These are phyloP conservation scores for Pollenia griseotomentosa DNA, from an alignment of 2,888 invertebrate species.

Conservation along the genomic window DNA sequence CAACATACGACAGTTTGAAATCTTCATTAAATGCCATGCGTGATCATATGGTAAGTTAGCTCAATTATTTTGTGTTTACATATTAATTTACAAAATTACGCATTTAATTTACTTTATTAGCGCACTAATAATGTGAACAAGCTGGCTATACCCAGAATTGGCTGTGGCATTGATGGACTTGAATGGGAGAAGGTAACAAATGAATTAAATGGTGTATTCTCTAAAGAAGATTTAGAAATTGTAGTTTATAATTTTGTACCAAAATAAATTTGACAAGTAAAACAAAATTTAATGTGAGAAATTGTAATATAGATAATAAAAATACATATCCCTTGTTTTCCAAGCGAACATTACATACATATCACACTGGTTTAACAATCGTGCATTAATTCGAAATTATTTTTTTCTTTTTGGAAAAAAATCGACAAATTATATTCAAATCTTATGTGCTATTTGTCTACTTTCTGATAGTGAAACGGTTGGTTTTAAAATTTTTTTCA, in stretches of 20 bases:
- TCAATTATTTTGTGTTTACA: too few relatives aligned
- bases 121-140: slow-evolving; percentile 84
- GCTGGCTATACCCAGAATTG: slow-evolving; percentile 88
- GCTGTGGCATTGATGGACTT: slow-evolving; percentile 88
- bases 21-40: slow-evolving; percentile 83
- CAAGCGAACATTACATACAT: background rate
- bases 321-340: too few relatives aligned
- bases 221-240: slow-evolving; percentile 84
- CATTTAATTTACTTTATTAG: slow-evolving; percentile 52
- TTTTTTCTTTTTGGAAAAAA: too few relatives aligned
- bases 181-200: slow-evolving; percentile 86
- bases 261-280: slow-evolving; percentile 72
- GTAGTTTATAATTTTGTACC: slow-evolving; percentile 85
- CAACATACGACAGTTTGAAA: slow-evolving; percentile 84
- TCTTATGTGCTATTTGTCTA: too few relatives aligned
- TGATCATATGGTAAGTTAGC: slow-evolving; percentile 80
- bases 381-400: too few relatives aligned
- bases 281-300: background rate
- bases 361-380: too few relatives aligned
- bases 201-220: slow-evolving; percentile 85
- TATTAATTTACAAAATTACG: too few relatives aligned
- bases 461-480: too few relatives aligned
- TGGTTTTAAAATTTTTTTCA: too few relatives aligned
- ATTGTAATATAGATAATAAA: background rate
- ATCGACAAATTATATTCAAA: too few relatives aligned